These are phyloP conservation scores for Charina bottae DNA, from an alignment of 2,113 vertebrate species.

Conservation along the genomic window DNA sequence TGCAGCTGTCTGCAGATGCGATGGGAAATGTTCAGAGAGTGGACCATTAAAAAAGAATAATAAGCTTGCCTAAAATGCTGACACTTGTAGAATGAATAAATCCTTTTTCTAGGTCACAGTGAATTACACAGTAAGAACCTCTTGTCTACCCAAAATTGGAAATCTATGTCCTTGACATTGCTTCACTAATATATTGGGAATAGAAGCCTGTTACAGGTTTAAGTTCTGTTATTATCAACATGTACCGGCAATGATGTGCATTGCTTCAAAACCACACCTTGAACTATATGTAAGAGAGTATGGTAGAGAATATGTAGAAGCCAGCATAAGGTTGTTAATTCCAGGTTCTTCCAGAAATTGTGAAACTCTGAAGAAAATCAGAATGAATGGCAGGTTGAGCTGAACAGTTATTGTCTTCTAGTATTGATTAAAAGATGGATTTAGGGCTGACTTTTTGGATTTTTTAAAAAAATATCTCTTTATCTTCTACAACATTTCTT, in stretches of 20 bases:
- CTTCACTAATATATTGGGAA: not conserved
- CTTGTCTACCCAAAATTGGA: conserved; percentile 14
- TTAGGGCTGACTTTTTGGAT: not conserved
- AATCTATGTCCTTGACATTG: not conserved
- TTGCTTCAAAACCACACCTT: not conserved
- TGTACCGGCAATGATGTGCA: not conserved
- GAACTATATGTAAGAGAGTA: rapidly evolving
- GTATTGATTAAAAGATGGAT: not conserved
- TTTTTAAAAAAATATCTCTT: not conserved
- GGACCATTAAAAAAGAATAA: conserved; percentile 34
- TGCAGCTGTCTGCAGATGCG: not conserved
- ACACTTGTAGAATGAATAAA: conserved; percentile 28
- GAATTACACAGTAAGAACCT: conserved; percentile 1
- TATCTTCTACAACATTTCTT: not conserved
- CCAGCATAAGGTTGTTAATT: conserved; percentile 16
- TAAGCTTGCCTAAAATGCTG: conserved; percentile 11
- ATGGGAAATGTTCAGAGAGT: conserved; percentile 12
- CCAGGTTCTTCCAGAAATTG: not conserved
- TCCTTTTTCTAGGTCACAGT: conserved; percentile 3
- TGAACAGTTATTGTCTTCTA: not conserved
- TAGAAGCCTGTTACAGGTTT: not conserved
- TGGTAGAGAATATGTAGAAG: conserved; percentile 13
- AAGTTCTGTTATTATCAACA: not conserved
- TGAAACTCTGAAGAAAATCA: conserved; percentile 1
- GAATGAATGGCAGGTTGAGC: not conserved